phyloP scores from a whole-genome alignment of 2,888 invertebrate species.

The Agriotes lineatus region DNA sequence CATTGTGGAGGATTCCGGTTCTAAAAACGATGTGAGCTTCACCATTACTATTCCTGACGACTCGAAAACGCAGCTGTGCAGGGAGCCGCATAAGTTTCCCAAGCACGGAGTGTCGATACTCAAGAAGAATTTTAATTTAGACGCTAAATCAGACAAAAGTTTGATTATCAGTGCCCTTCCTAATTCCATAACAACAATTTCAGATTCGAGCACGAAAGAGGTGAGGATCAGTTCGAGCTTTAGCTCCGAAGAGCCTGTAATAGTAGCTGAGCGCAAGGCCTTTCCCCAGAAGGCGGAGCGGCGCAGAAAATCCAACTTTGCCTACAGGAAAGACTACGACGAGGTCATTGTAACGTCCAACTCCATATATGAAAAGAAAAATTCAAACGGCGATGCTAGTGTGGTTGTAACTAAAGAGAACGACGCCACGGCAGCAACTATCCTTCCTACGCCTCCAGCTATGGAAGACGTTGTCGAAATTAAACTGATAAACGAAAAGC shows the following conservation, averaged over 20 bases:
- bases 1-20: conserved; percentile 59
- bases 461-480: conserved; percentile 58
- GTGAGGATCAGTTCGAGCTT: conserved; percentile 45
- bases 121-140: conserved; percentile 57
- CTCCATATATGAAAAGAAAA: conserved; percentile 45
- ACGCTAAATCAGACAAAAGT: conserved; percentile 50
- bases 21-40: conserved; percentile 70
- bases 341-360: conserved; percentile 55
- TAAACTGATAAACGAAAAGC: conserved; percentile 54
- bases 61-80: conserved; percentile 26
- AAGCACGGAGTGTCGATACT: conserved; percentile 66
- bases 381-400: conserved; percentile 16
- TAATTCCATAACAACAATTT: conserved; percentile 56
- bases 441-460: conserved; percentile 57
- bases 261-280: conserved; percentile 16
- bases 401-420: neutral
- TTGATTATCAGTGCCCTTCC: conserved; percentile 48
- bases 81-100: conserved; percentile 61
- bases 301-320: conserved; percentile 63
- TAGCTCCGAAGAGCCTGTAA: conserved; percentile 32
- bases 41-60: conserved; percentile 70
- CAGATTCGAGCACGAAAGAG: conserved; percentile 58
- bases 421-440: conserved; percentile 29
- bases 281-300: conserved; percentile 53
- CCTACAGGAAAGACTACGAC: conserved; percentile 63